Evolutionary conservation across 2,888 invertebrate species (phyloP).

Genomic region (Polymixis lichenea): DNA sequence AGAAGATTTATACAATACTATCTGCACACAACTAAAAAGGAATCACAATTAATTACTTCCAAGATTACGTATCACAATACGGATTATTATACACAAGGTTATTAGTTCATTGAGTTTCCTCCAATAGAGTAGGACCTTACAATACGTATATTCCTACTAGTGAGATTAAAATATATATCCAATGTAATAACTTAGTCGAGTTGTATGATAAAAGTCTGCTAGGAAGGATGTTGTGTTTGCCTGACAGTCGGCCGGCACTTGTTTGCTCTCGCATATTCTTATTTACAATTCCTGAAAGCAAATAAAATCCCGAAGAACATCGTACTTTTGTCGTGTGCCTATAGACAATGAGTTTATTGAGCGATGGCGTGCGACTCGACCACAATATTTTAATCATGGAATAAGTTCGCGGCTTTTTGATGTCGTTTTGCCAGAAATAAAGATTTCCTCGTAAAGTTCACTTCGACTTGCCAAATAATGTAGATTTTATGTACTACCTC

Average conservation of each 20-base stretch:
- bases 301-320: constrained; percentile 67
- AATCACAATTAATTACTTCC: constrained; percentile 11
- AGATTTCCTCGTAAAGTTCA: constrained; percentile 1
- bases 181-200: constrained; percentile 49
- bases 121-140: background rate
- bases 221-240: constrained; percentile 49
- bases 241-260: constrained; percentile 45
- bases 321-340: constrained; percentile 35
- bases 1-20: constrained; percentile 26
- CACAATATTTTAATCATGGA: constrained; percentile 26
- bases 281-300: constrained; percentile 75
- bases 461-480: constrained; percentile 3
- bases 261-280: constrained; percentile 77
- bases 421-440: constrained; percentile 10
- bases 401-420: background rate
- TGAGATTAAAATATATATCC: constrained; percentile 32
- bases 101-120: constrained; percentile 14
- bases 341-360: constrained; percentile 30
- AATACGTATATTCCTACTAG: constrained; percentile 31
- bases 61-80: constrained; percentile 26
- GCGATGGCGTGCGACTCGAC: constrained; percentile 16
- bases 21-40: constrained; percentile 18
- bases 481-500: background rate
- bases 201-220: constrained; percentile 42
- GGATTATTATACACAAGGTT: constrained; percentile 14